Conservation (phyloP, 2,888 invertebrate species). For the Eupithecia centaureata region DNA sequence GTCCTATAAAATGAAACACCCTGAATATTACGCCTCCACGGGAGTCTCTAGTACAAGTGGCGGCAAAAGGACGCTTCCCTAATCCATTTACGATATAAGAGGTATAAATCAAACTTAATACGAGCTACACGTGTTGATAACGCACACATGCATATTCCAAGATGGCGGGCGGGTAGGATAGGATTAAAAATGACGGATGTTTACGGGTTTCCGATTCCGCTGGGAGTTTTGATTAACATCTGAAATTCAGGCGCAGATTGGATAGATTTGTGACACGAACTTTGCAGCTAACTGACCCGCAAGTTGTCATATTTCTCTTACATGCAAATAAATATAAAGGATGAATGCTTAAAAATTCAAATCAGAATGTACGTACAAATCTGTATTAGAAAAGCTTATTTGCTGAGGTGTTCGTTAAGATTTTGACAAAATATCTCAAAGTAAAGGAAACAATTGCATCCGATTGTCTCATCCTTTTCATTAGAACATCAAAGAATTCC, state of each 20-base stretch:
- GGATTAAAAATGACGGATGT: slow-evolving; percentile 65
- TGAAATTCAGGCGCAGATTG: not conserved
- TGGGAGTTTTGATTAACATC: slow-evolving; percentile 16
- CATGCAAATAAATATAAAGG: not conserved
- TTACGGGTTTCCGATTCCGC: slow-evolving; percentile 48
- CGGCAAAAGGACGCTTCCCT: slow-evolving; percentile 65
- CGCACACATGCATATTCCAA: slow-evolving; percentile 50
- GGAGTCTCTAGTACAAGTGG: slow-evolving; percentile 45
- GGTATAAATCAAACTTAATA: slow-evolving; percentile 84
- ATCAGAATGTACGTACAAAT: not conserved
- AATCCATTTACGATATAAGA: slow-evolving; percentile 84
- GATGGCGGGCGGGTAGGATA: slow-evolving; percentile 51
- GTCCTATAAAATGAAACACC: not conserved
- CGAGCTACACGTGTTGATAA: slow-evolving; percentile 82
- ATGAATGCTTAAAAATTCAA: not conserved
- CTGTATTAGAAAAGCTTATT: not conserved
- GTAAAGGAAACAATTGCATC: slow-evolving; percentile 8
- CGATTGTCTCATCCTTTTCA: slow-evolving; percentile 22
- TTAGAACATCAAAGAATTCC: slow-evolving; percentile 35
- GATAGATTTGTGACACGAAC: not conserved
- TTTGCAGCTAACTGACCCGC: not conserved
- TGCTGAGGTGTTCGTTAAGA: not conserved
- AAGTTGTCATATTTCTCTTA: not conserved
- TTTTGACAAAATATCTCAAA: not conserved
- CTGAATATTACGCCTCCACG: slow-evolving; percentile 43